phyloP scores from a whole-genome alignment of 2,113 vertebrate genomes.

The Tretioscincus oriximinensis region DNA sequence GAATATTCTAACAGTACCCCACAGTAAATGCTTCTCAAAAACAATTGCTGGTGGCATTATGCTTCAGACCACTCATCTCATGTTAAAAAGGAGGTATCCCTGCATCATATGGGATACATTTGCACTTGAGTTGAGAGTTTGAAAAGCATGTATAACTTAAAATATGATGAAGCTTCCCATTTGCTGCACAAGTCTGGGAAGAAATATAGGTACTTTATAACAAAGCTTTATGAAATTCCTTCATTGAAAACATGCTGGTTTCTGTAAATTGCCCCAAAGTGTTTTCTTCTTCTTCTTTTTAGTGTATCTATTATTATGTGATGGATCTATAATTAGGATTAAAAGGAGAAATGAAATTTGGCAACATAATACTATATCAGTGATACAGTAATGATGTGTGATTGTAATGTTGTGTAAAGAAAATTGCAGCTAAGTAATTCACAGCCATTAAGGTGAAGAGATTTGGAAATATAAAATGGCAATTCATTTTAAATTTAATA shows the following conservation, averaged over 20 bases:
- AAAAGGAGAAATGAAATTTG: conserved; percentile 8
- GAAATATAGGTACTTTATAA: background rate
- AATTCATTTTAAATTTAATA: background rate
- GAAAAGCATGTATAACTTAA: background rate
- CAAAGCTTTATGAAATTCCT: background rate
- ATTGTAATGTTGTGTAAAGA: background rate
- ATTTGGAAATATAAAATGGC: background rate
- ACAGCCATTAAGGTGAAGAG: background rate
- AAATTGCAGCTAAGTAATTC: conserved; percentile 10
- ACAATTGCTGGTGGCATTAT: background rate
- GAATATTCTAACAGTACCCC: too few relatives aligned
- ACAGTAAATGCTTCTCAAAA: too few relatives aligned
- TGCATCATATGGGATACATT: background rate
- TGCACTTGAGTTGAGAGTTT: background rate
- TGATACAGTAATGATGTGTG: conserved; percentile 5
- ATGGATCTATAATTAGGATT: background rate
- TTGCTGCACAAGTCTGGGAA: background rate
- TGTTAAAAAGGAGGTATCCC: background rate
- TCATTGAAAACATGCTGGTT: background rate
- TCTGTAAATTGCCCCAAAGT: background rate
- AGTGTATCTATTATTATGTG: background rate
- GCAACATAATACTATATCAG: conserved; percentile 4
- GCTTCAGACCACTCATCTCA: background rate
- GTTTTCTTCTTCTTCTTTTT: background rate
- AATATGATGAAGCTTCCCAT: background rate